Evolutionary conservation across 2,797 vertebrate species (phyloP).

Genomic region (Gymnodraco acuticeps): DNA sequence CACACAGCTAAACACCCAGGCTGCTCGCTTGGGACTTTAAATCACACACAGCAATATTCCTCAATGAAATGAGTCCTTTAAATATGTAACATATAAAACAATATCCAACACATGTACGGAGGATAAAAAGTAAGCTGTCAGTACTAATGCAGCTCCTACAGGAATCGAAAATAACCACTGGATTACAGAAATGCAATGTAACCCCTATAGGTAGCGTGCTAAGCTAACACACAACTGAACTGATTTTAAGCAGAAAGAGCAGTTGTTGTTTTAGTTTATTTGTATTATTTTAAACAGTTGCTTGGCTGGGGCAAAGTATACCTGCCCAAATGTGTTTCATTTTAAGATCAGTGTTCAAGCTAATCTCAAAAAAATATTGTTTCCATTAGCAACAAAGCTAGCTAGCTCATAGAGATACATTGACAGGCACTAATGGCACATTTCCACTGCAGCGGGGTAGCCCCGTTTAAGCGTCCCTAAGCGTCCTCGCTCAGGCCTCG

Average conservation of each 20-base stretch:
- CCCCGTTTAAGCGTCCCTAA: too few species aligned
- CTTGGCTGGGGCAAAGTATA: too few species aligned
- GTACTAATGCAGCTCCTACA: neutral
- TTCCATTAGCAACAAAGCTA: too few species aligned
- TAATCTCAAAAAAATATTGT: too few species aligned
- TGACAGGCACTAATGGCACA: too few species aligned
- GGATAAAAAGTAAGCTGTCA: neutral
- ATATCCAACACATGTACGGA: neutral
- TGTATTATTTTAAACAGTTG: too few species aligned
- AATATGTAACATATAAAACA: neutral
- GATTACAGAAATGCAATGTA: neutral
- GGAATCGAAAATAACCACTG: neutral
- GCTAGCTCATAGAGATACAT: too few species aligned
- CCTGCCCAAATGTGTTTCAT: too few species aligned
- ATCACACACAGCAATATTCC: conserved; percentile 6
- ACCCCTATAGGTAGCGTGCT: neutral
- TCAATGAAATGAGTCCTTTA: conserved; percentile 7
- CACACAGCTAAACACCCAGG: neutral
- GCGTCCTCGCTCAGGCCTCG: too few species aligned
- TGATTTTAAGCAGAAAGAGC: neutral
- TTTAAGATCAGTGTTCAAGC: too few species aligned
- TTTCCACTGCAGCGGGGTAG: too few species aligned
- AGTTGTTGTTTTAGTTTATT: too few species aligned
- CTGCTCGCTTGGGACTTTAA: neutral
- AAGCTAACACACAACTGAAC: neutral